These are phyloP conservation scores for Eilema sororculum DNA, from an alignment of 2,888 invertebrate species.

Conservation along the genomic window DNA sequence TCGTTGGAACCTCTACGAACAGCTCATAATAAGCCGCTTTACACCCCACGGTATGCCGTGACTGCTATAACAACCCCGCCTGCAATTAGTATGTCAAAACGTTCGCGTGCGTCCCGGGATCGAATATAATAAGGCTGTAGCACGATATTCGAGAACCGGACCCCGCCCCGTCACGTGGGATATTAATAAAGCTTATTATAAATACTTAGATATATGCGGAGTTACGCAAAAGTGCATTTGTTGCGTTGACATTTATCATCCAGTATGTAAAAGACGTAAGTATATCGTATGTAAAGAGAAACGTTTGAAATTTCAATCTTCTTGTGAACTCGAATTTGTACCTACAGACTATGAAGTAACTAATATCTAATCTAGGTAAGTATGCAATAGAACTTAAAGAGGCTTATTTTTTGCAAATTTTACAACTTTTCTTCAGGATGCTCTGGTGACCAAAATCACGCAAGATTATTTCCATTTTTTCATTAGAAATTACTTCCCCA, in stretches of 20 bases:
- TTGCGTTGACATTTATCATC: neutral
- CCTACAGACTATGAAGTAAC: too few species aligned
- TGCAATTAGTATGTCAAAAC: constrained; percentile 73
- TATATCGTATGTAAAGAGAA: too few species aligned
- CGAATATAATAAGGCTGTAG: constrained; percentile 72
- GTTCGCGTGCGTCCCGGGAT: constrained; percentile 75
- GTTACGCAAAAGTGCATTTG: constrained; percentile 43
- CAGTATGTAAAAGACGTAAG: too few species aligned
- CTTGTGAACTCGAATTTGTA: too few species aligned
- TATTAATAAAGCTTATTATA: constrained; percentile 66
- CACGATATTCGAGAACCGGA: constrained; percentile 69
- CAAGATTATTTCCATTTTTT: neutral
- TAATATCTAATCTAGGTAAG: too few species aligned
- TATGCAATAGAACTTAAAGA: too few species aligned
- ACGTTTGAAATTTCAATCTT: neutral
- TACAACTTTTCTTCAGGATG: too few species aligned
- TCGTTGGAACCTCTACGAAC: constrained; percentile 43
- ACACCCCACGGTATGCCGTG: constrained; percentile 58
- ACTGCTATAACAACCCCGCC: constrained; percentile 60
- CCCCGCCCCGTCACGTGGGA: constrained; percentile 59
- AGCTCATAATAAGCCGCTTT: constrained; percentile 54
- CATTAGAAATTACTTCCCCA: neutral
- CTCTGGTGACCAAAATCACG: neutral
- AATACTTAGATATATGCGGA: constrained; percentile 16
- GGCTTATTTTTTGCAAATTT: too few species aligned